These are phyloP conservation scores for Syngnathus floridae DNA, from an alignment of 2,113 vertebrate species.

Conservation along the genomic window DNA sequence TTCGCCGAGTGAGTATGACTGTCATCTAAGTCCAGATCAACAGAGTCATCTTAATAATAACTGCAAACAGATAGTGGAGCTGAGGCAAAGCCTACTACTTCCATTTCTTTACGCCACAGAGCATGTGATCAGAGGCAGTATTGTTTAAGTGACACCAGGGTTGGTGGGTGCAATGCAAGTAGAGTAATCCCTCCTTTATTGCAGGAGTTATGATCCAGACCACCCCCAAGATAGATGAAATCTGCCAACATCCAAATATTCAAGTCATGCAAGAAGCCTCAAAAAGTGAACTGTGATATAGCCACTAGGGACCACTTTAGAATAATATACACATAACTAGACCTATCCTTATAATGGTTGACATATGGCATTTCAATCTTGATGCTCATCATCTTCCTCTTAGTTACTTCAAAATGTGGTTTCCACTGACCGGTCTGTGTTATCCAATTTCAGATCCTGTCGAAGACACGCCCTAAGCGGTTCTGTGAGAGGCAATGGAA, in stretches of 20 bases:
- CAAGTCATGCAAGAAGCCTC: too few species aligned
- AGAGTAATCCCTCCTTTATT: background rate
- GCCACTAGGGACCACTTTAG: too few species aligned
- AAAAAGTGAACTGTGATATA: too few species aligned
- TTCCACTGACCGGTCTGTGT: conserved; percentile 11
- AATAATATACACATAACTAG: background rate
- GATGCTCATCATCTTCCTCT: conserved; percentile 12
- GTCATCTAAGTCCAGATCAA: conserved; percentile 5
- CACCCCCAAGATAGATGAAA: background rate
- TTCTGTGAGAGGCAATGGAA: conserved; percentile 27
- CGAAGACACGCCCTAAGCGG: background rate
- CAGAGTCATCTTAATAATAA: conserved; percentile 32
- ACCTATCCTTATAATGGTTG: background rate
- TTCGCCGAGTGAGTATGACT: conserved; percentile 30
- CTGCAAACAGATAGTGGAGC: conserved; percentile 35
- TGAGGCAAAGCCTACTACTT: conserved; percentile 14
- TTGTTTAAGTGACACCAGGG: background rate
- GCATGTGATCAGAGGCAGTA: conserved; percentile 24
- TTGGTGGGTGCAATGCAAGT: background rate
- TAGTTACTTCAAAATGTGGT: conserved; percentile 7
- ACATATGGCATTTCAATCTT: background rate
- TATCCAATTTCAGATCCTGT: conserved; percentile 36
- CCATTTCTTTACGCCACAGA: conserved; percentile 17
- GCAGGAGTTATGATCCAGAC: background rate
- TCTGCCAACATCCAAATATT: background rate